These are phyloP conservation scores for Eucera pruinosa DNA, from an alignment of 2,888 invertebrate genomes.

Conservation along the genomic window DNA sequence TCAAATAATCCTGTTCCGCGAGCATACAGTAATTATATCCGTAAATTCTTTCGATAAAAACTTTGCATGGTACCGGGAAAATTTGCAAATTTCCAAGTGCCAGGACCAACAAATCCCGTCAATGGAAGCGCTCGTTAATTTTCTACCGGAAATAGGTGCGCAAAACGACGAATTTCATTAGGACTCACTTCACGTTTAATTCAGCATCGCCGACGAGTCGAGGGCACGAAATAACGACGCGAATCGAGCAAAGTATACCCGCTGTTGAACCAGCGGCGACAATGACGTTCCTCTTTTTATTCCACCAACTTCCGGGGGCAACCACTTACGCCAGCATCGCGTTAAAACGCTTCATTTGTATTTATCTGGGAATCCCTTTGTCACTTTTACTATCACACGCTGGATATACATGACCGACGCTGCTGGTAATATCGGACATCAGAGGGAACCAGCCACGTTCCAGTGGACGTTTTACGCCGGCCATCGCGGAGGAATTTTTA, in stretches of 20 bases:
- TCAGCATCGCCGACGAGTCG: constrained; percentile 8
- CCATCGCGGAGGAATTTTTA: constrained; percentile 53
- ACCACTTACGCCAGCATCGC: constrained; percentile 18
- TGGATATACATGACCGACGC: constrained; percentile 41
- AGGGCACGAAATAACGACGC: constrained; percentile 22
- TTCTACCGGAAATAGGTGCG: constrained; percentile 6
- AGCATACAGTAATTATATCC: not conserved
- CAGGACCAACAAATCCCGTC: constrained; percentile 12
- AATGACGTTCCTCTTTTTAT: constrained; percentile 30
- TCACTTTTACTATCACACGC: constrained; percentile 48
- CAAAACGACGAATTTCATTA: constrained; percentile 46
- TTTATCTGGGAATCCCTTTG: constrained; percentile 59
- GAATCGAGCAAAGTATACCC: constrained; percentile 6
- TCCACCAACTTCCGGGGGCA: constrained; percentile 44
- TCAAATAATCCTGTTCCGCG: not conserved
- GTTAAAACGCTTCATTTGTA: constrained; percentile 54
- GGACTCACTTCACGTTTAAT: constrained; percentile 41
- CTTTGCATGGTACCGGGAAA: not conserved
- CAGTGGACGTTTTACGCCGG: constrained; percentile 57
- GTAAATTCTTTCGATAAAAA: not conserved
- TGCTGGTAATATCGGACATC: constrained; percentile 60
- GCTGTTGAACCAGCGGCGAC: not conserved
- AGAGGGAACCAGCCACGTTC: constrained; percentile 55
- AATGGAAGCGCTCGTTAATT: constrained; percentile 38
- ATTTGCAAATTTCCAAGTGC: not conserved